Percentiles rank a stretch among this genome's conserved stretches.
Evolutionary conservation across 2,888 invertebrate genomes (phyloP).

Genomic region (Gnatocerus cornutus): DNA sequence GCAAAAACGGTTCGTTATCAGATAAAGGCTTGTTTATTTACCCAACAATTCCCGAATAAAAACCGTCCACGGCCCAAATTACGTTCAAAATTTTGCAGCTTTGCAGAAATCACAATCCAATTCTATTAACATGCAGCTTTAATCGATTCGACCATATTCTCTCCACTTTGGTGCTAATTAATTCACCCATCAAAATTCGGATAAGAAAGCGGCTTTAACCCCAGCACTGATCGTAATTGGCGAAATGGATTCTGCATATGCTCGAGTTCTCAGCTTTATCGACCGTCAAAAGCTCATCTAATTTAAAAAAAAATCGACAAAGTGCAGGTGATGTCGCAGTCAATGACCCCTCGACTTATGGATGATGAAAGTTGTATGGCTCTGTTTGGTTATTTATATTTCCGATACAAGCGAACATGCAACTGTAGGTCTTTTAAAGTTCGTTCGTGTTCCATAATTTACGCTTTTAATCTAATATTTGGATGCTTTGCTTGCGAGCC

Average conservation of each 20-base stretch:
- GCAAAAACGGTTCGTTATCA: too few relatives aligned
- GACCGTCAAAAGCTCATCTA: neutral
- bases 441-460: constrained; percentile 43
- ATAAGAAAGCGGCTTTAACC: constrained; percentile 17
- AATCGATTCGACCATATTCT: neutral
- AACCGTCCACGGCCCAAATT: too few relatives aligned
- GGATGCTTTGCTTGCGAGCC: constrained; percentile 24
- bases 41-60: too few relatives aligned
- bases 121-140: neutral
- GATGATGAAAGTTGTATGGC: constrained; percentile 55
- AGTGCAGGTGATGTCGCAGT: constrained; percentile 45
- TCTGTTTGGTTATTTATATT: constrained; percentile 56
- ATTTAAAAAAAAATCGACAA: too few relatives aligned
- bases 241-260: constrained; percentile 22
- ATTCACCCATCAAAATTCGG: constrained; percentile 11
- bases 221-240: constrained; percentile 9
- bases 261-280: constrained; percentile 16
- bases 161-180: constrained; percentile 6
- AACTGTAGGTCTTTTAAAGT: constrained; percentile 45
- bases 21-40: too few relatives aligned
- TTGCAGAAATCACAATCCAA: too few relatives aligned
- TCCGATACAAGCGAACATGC: constrained; percentile 53
- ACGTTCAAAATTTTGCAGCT: too few relatives aligned
- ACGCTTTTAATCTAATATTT: constrained; percentile 35
- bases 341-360: constrained; percentile 56